These are phyloP conservation scores for Tortrix viridana DNA, from an alignment of 2,888 invertebrate genomes.

Conservation along the genomic window DNA sequence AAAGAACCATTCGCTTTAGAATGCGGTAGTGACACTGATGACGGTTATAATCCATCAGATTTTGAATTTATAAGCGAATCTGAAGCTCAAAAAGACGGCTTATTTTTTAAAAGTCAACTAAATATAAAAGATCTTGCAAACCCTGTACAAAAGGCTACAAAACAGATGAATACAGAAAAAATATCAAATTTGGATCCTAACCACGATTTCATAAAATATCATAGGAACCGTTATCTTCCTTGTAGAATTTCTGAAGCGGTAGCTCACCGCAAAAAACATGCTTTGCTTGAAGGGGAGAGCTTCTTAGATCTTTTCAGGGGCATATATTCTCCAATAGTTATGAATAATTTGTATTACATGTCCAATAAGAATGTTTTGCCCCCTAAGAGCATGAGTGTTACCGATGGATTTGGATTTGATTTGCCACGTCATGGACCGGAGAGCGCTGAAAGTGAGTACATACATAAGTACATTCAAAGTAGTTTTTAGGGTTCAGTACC, in stretches of 20 bases:
- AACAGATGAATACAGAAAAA: no score
- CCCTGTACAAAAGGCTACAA: no score
- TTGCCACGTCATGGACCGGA: constrained; percentile 46
- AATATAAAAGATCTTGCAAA: neutral
- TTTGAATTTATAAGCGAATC: constrained; percentile 71
- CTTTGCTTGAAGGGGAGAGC: constrained; percentile 55
- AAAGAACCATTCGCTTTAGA: constrained; percentile 3
- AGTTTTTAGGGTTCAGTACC: no score
- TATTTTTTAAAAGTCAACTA: constrained; percentile 17
- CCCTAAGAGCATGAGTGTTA: constrained; percentile 48
- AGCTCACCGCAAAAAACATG: constrained; percentile 45
- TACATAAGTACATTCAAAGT: no score
- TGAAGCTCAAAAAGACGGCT: constrained; percentile 55
- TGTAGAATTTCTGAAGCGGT: constrained; percentile 1
- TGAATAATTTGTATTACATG: constrained; percentile 43
- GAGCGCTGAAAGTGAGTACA: constrained; percentile 54
- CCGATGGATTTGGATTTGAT: constrained; percentile 56
- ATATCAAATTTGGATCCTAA: neutral
- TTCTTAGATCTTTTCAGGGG: constrained; percentile 59
- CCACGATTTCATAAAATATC: constrained; percentile 15
- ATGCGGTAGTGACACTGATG: constrained; percentile 40
- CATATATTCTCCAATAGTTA: constrained; percentile 36
- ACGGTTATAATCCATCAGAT: constrained; percentile 67
- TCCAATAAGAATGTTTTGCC: constrained; percentile 59
- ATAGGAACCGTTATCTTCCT: constrained; percentile 2